Base-by-base conservation (phyloP, 2,113 vertebrate genomes). In the Ctenodactylus gundi region DNA sequence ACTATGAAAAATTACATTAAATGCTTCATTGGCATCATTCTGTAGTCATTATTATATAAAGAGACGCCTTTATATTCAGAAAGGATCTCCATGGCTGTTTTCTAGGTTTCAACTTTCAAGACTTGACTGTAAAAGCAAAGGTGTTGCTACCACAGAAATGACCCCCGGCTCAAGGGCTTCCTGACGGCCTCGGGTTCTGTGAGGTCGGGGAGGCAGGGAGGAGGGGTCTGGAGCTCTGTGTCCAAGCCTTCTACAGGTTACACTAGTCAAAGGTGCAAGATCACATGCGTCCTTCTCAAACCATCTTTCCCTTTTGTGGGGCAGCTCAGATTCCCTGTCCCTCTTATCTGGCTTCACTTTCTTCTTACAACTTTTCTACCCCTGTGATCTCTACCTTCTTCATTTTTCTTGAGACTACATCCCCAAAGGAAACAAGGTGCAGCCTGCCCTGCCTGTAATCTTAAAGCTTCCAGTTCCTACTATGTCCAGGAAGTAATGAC, bases 311-410 rank as follows among this genome's bases (percentile, higher is more conserved):
- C 20, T 44, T 60, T 7, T 0, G 15, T 27, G 27, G 12, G 18
- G 76, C 20, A 75, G 31, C 2, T 77, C 8, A 34, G 14, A 6
- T 14, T 4, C 20, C 17, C 39, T 76, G 4, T 41, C 1, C 2
- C 18, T 68, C 11, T 12, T 6, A 10, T 2, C 49, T 46, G 31
- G 6, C 46, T 78, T 17, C 31, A 3, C 9, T 2, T 82, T 80
- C 3, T 44, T 10, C 57, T 67, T 41, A 2, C 11, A 62, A 17
- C 2, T 64, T 60, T 86, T 27, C 9, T 65, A 12, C 25, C 25
- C 6, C 8, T 20, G 2, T 11, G 27, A 6, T 0, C 21, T 70
- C 15, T 1, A 20, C 9, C 1, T 10, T 41, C 27, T 34, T 21
- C 3, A 27, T 51, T 70, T n/a, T 13, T 65, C 9, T 68, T 55